Evolutionary conservation across 2,113 vertebrate genomes (phyloP).

Genomic region (Gobiocypris rarus): DNA sequence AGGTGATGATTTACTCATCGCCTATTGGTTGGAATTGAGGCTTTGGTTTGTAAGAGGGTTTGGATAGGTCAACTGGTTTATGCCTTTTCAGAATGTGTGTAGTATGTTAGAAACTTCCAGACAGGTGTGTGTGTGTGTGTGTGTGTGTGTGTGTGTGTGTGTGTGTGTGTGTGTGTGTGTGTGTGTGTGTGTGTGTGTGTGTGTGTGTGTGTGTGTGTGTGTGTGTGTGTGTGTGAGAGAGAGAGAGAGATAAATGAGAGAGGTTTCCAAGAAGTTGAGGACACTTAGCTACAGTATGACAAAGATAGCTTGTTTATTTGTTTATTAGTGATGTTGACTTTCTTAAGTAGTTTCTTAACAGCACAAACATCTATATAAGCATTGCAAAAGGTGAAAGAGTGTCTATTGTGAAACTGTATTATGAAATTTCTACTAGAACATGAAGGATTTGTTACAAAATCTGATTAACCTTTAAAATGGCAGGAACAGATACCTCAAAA

Average conservation of each 20-base stretch:
- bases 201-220: not conserved
- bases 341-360: not conserved
- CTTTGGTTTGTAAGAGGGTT: not conserved
- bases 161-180: too few species aligned
- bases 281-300: not conserved
- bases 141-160: not conserved
- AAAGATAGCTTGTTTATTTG: not conserved
- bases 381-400: not conserved
- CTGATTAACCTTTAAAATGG: not conserved
- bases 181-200: too few species aligned
- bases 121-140: not conserved
- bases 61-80: slow-evolving; percentile 11
- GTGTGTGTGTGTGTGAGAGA: not conserved
- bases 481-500: not conserved
- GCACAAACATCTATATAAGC: not conserved
- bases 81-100: not conserved
- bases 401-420: slow-evolving; percentile 1
- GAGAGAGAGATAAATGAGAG: too few species aligned
- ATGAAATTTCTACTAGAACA: not conserved
- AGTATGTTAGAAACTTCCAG: not conserved
- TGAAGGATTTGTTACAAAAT: not conserved
- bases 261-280: slow-evolving; percentile 15
- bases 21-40: slow-evolving; percentile 34
- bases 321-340: not conserved
- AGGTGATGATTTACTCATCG: not conserved